A percentile compares a stretch with the other conserved stretches of the same genome.
Conservation (phyloP, 2,113 vertebrate species). For the Paralichthys olivaceus region DNA sequence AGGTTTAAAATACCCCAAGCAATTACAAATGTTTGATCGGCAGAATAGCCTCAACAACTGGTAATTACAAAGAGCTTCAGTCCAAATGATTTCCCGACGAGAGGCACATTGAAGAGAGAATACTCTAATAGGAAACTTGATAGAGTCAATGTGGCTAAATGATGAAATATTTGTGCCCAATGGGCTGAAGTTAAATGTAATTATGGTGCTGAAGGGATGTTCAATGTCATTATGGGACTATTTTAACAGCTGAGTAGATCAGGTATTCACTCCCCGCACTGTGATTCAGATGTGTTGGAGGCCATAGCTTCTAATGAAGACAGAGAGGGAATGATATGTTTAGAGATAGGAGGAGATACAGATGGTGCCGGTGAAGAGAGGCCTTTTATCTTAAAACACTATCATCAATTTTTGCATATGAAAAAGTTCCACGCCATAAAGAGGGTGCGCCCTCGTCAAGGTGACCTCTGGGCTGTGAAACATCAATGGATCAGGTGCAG, state of each 20-base stretch:
- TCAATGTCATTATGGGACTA: slow-evolving; percentile 36
- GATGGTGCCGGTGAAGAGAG: slow-evolving; percentile 9
- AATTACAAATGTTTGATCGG: slow-evolving; percentile 66
- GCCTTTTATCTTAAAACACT: slow-evolving; percentile 55
- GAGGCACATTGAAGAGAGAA: slow-evolving; percentile 50
- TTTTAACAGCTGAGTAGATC: slow-evolving; percentile 65
- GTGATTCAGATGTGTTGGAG: slow-evolving; percentile 31
- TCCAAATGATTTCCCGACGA: slow-evolving; percentile 59
- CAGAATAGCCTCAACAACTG: slow-evolving; percentile 29
- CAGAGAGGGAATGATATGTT: slow-evolving; percentile 18
- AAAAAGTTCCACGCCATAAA: slow-evolving; percentile 51
- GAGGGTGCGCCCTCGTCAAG: slow-evolving; percentile 33
- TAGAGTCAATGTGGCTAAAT: slow-evolving; percentile 47
- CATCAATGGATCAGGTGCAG: slow-evolving; percentile 74
- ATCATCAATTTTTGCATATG: slow-evolving; percentile 60
- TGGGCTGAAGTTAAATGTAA: slow-evolving; percentile 14
- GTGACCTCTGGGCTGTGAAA: slow-evolving; percentile 60
- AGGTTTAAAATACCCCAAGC: slow-evolving; percentile 26
- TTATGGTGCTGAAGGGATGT: slow-evolving; percentile 57
- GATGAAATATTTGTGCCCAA: slow-evolving; percentile 49
- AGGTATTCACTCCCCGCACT: slow-evolving; percentile 10
- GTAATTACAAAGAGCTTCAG: slow-evolving; percentile 60
- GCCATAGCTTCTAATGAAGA: slow-evolving; percentile 24
- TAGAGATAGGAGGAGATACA: slow-evolving; percentile 27
- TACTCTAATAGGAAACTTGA: background rate